phyloP scores from a whole-genome alignment of 2,113 vertebrate species.

The Semicossyphus pulcher region DNA sequence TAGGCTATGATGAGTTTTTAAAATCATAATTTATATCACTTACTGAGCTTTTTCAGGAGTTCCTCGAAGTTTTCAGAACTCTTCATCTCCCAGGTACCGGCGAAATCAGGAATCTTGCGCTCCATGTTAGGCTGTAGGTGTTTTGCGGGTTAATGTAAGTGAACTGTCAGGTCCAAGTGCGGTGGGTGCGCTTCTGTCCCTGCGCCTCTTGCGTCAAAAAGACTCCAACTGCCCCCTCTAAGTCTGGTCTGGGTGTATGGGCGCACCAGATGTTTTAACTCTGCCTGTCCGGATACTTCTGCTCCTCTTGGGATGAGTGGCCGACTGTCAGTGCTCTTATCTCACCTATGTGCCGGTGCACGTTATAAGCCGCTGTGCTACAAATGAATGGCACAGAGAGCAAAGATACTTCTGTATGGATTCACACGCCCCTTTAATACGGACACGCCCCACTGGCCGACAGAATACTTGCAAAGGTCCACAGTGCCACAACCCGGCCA shows the following conservation, averaged over 20 bases:
- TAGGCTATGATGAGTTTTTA: not conserved
- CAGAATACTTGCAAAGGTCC: conserved; percentile 27
- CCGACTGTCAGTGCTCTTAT: conserved; percentile 27
- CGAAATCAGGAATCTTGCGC: conserved; percentile 87
- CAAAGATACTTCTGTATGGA: conserved; percentile 46
- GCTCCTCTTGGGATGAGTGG: conserved; percentile 20
- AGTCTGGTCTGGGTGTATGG: not conserved
- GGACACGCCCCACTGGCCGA: conserved; percentile 60
- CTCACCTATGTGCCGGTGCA: conserved; percentile 41
- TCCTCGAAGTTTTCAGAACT: conserved; percentile 95
- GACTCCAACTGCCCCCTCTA: conserved; percentile 3
- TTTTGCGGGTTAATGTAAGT: not conserved
- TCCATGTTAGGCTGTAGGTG: conserved; percentile 73
- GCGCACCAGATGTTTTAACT: not conserved
- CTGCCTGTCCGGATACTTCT: conserved; percentile 27
- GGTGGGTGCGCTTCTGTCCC: conserved; percentile 1
- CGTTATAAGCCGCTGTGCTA: conserved; percentile 45
- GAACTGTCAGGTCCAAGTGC: conserved; percentile 49
- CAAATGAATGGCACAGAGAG: conserved; percentile 67
- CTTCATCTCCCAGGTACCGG: conserved; percentile 93
- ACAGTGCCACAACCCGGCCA: conserved; percentile 30
- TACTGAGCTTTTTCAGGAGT: conserved; percentile 90
- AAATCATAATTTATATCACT: conserved; percentile 61
- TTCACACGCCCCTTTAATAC: conserved; percentile 63
- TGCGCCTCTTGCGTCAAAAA: conserved; percentile 25